phyloP scores from a whole-genome alignment of 2,113 vertebrate genomes.

The Thamnophis sirtalis region DNA sequence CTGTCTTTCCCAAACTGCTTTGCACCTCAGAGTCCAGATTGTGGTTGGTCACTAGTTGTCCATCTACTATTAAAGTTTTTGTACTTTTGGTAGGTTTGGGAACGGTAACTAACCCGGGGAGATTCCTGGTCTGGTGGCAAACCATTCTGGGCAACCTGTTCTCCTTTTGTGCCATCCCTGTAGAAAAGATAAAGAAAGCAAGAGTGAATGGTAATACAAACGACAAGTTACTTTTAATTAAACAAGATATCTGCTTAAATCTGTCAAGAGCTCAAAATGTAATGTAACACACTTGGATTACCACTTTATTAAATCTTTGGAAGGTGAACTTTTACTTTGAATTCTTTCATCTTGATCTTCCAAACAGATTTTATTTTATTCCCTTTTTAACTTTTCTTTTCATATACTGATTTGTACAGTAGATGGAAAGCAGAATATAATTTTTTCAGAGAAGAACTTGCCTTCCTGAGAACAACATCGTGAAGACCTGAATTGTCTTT shows the following conservation, averaged over 20 bases:
- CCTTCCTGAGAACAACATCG: neutral
- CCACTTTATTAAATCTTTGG: neutral
- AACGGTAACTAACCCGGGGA: conserved; percentile 95
- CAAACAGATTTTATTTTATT: neutral
- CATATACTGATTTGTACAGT: neutral
- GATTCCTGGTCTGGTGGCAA: conserved; percentile 89
- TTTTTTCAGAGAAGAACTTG: neutral
- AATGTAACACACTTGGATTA: neutral
- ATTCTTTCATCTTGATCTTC: neutral
- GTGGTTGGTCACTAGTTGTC: conserved; percentile 73
- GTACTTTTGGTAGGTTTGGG: conserved; percentile 95
- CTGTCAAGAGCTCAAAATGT: neutral
- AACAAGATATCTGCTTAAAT: neutral
- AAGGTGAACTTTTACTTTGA: neutral
- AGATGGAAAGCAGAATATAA: neutral
- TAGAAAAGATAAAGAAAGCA: conserved; percentile 24
- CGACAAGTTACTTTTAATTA: neutral
- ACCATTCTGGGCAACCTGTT: conserved; percentile 85
- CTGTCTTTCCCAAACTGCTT: conserved; percentile 62
- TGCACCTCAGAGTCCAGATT: conserved; percentile 75
- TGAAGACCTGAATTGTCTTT: neutral
- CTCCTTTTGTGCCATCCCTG: conserved; percentile 82
- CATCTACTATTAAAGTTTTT: conserved; percentile 91
- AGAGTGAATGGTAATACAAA: neutral
- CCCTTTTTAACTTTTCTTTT: neutral